These are phyloP conservation scores for Stomorhina lunata DNA, from an alignment of 2,888 invertebrate genomes.

Conservation along the genomic window DNA sequence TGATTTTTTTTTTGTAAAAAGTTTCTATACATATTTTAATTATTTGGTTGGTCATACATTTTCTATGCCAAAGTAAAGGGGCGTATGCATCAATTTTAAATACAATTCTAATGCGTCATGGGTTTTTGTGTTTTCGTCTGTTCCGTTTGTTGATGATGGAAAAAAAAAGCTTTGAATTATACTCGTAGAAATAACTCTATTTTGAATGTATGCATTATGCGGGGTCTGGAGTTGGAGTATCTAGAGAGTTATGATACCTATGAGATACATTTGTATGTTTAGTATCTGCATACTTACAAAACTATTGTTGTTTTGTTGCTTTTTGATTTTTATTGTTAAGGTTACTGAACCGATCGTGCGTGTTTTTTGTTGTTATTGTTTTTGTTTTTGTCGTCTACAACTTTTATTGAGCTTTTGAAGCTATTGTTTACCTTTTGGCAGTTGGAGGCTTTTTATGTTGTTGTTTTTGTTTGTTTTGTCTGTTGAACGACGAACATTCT, in stretches of 20 bases:
- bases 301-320: conserved; percentile 3
- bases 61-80: neutral
- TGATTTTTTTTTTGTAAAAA: neutral
- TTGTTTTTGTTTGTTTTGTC: neutral
- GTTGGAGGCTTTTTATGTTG: neutral
- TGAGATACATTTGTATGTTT: no score
- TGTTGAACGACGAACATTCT: conserved; percentile 4
- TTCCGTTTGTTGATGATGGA: conserved; percentile 9
- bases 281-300: neutral
- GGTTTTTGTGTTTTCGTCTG: neutral
- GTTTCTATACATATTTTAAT: neutral
- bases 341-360: conserved; percentile 63
- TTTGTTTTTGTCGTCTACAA: conserved; percentile 18
- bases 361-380: conserved; percentile 23
- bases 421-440: conserved; percentile 48
- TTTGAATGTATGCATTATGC: conserved; percentile 14
- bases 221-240: conserved; percentile 1
- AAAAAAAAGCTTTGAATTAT: no score
- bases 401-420: conserved; percentile 36
- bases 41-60: neutral
- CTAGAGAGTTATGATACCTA: no score
- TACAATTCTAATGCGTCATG: conserved; percentile 23
- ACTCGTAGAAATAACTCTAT: neutral
- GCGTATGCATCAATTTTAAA: conserved; percentile 36
- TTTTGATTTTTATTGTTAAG: no score